phyloP scores from a whole-genome alignment of 2,888 invertebrate genomes.

The Cheilosia impressa region DNA sequence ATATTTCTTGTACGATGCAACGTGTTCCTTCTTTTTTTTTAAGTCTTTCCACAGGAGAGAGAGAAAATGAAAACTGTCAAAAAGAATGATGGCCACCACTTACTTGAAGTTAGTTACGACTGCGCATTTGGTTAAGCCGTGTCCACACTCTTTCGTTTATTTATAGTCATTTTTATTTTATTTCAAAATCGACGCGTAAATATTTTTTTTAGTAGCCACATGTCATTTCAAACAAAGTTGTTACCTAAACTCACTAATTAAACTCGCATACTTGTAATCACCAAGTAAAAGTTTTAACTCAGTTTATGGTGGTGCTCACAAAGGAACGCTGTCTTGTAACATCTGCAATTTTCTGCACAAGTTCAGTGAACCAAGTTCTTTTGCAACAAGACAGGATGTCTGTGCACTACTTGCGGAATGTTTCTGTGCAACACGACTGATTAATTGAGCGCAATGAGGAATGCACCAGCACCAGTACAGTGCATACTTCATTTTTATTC shows the following conservation, averaged over 20 bases:
- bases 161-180: too few relatives aligned
- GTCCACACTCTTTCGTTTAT: too few relatives aligned
- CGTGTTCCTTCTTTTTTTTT: too few relatives aligned
- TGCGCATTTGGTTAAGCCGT: too few relatives aligned
- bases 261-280: constrained; percentile 3
- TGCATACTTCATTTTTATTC: constrained; percentile 44
- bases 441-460: constrained; percentile 65
- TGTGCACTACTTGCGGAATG: constrained; percentile 42
- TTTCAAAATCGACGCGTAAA: too few relatives aligned
- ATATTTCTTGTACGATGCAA: too few relatives aligned
- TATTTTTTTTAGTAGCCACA: too few relatives aligned
- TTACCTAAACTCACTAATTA: constrained; percentile 2
- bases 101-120: too few relatives aligned
- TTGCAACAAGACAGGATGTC: constrained; percentile 51
- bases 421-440: constrained; percentile 45
- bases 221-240: too few relatives aligned
- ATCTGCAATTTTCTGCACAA: constrained; percentile 31
- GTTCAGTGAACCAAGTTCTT: constrained; percentile 50
- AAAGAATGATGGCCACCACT: too few relatives aligned
- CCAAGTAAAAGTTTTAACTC: background rate
- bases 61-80: too few relatives aligned
- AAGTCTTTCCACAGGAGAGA: too few relatives aligned
- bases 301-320: background rate
- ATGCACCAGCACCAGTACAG: constrained; percentile 29
- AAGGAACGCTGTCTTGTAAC: background rate